Evolutionary conservation across 2,888 invertebrate genomes (phyloP).

Genomic region (Cordilura impudica): DNA sequence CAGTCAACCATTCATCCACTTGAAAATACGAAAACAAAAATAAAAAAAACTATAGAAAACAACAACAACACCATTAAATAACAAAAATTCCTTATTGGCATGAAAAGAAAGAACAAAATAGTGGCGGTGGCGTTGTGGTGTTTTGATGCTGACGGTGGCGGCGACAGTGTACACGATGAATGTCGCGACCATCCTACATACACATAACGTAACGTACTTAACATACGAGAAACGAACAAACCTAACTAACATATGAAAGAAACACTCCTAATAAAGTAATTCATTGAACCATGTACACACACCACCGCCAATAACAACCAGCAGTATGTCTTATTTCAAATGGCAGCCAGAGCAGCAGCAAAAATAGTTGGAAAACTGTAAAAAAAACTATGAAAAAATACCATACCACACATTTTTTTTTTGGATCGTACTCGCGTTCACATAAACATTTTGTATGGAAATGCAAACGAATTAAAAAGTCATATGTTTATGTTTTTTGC

Average conservation of each 20-base stretch:
- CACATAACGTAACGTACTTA: slow-evolving; percentile 11
- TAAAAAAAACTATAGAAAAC: no score
- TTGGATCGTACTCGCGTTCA: no score
- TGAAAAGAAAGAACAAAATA: slow-evolving; percentile 21
- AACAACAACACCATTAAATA: slow-evolving; percentile 19
- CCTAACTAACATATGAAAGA: not conserved
- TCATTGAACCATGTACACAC: slow-evolving; percentile 53
- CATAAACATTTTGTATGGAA: not conserved
- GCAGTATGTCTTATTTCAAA: slow-evolving; percentile 22
- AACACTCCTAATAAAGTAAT: slow-evolving; percentile 57
- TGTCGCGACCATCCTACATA: slow-evolving; percentile 33
- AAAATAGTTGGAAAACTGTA: not conserved
- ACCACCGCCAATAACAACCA: slow-evolving; percentile 17
- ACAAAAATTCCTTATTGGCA: slow-evolving; percentile 52
- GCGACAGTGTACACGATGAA: slow-evolving; percentile 36
- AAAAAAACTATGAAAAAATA: slow-evolving; percentile 17
- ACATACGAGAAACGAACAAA: slow-evolving; percentile 5
- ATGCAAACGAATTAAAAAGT: not conserved
- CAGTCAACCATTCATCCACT: slow-evolving; percentile 41
- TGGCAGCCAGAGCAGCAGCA: slow-evolving; percentile 11
- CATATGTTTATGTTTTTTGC: not conserved
- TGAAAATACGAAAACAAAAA: slow-evolving; percentile 28
- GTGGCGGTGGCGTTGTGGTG: slow-evolving; percentile 19
- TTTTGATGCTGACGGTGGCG: slow-evolving; percentile 11
- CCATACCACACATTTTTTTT: slow-evolving; percentile 26